Evolutionary conservation across 2,888 invertebrate genomes (phyloP).

Genomic region (Acleris emargana): DNA sequence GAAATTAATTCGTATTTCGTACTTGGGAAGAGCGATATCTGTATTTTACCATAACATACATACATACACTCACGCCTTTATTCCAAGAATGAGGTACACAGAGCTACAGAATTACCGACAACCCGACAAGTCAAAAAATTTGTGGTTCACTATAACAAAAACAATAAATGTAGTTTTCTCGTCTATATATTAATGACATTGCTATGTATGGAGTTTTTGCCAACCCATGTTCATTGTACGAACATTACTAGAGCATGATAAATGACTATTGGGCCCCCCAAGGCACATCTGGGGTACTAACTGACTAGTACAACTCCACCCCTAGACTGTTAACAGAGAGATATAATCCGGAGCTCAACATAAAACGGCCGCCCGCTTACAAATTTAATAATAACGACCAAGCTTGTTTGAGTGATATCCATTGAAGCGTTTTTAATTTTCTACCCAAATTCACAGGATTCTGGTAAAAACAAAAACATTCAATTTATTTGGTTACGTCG

Average conservation of each 20-base stretch:
- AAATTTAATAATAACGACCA: conserved; percentile 19
- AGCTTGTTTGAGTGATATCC: conserved; percentile 15
- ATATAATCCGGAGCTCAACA: background rate
- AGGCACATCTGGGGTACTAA: conserved; percentile 50
- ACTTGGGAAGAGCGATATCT: no score
- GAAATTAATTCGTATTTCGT: no score
- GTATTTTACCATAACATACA: no score
- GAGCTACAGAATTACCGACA: no score
- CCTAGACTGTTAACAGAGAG: background rate
- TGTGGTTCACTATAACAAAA: no score
- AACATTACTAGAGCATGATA: conserved; percentile 51
- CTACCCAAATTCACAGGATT: conserved; percentile 4
- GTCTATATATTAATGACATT: background rate
- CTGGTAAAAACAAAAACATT: background rate
- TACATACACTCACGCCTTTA: no score
- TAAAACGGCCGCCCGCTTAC: conserved; percentile 1
- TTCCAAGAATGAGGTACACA: no score
- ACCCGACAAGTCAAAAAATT: no score
- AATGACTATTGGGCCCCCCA: conserved; percentile 49
- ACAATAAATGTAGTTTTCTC: no score
- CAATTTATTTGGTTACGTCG: background rate
- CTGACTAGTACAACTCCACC: conserved; percentile 1
- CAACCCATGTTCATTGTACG: conserved; percentile 49
- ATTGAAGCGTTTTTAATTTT: conserved; percentile 18
- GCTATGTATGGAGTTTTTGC: conserved; percentile 34